Evolutionary conservation across 2,797 vertebrate species (phyloP), one percentile per base, ranked within the genome.

Genomic region (Micromesistius poutassou): DNA sequence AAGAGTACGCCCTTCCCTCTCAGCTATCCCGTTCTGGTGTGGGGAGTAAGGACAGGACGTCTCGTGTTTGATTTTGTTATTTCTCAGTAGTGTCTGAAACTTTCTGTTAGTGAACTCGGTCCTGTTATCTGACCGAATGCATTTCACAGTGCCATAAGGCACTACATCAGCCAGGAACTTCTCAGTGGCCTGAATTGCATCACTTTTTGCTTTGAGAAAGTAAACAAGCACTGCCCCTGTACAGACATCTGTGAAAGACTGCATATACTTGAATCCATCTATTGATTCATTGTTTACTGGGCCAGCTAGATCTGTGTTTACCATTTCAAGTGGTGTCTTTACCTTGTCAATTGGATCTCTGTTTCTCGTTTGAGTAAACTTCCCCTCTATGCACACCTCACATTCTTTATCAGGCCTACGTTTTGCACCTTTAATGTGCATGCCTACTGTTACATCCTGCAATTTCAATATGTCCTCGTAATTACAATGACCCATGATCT

Each of bases 401-500:
- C 42, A 46, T 46, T 46, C 42, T 46, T 46, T 46, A 7, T 46
- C 42, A 46, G 42, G 42, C 14, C 14, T 46, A 46, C 42, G 14
- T 19, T 46, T 46, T 46, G 42, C 14, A 42, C 40, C 40, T 13
- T 42, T 42, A 42, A 42, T 42, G 12, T 42, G 42, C 76, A 77
- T 77, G 25, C 76, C 76, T 14, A 28, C 68, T 10, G 22, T 30
- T 14, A 77, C 66, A 77, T 40, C 30, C 35, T 77, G 13, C 30
- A 77, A 42, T 30, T 77, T 77, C 13, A 30, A 25, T 28, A 36
- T 19, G 25, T 77, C 76, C 2, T 77, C 76, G 38, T 71, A 77
- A n/a, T 77, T 77, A 31, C 68, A 77, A n/a, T 77, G 76, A 8
- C 70, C 76, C n/a, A 77, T n/a, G n/a, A n/a, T n/a, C n/a, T n/a